Conservation (phyloP, 1,140 invertebrate genomes). For the Tetranychus urticae region DNA sequence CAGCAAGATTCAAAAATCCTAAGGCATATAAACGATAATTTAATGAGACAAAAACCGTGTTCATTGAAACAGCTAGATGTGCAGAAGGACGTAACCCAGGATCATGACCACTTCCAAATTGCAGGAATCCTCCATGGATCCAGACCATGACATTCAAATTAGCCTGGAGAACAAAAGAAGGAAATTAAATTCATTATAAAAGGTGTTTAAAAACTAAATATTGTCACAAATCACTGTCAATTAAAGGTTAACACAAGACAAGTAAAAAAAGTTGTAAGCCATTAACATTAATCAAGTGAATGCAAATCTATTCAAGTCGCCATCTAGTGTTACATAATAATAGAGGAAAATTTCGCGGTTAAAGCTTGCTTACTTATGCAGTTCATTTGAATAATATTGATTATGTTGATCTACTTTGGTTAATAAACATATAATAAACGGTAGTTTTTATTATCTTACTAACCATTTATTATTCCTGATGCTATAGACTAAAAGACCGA, state of each 20-base stretch:
- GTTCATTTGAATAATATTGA: too few relatives aligned
- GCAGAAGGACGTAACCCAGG: conserved; percentile 33
- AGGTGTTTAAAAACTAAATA: background rate
- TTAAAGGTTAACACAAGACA: background rate
- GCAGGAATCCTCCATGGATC: conserved; percentile 59
- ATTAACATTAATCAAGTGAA: too few relatives aligned
- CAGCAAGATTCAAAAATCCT: conserved; percentile 27
- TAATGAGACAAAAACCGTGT: conserved; percentile 47
- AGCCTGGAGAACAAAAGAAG: background rate
- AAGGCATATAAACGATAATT: conserved; percentile 88
- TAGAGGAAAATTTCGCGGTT: too few relatives aligned
- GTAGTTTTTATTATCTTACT: too few relatives aligned
- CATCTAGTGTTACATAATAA: too few relatives aligned
- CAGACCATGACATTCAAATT: conserved; percentile 56
- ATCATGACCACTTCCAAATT: conserved; percentile 12
- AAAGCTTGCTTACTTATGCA: too few relatives aligned
- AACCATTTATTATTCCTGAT: too few relatives aligned
- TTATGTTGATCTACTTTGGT: too few relatives aligned
- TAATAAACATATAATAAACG: too few relatives aligned
- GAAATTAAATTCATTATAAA: background rate
- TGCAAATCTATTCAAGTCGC: too few relatives aligned
- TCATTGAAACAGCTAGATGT: conserved; percentile 39
- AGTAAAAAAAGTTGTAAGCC: too few relatives aligned
- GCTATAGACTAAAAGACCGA: too few relatives aligned
- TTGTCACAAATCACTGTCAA: background rate